Base-by-base conservation (phyloP, 2,888 invertebrate species). In the Chrysolina oricalcia region DNA sequence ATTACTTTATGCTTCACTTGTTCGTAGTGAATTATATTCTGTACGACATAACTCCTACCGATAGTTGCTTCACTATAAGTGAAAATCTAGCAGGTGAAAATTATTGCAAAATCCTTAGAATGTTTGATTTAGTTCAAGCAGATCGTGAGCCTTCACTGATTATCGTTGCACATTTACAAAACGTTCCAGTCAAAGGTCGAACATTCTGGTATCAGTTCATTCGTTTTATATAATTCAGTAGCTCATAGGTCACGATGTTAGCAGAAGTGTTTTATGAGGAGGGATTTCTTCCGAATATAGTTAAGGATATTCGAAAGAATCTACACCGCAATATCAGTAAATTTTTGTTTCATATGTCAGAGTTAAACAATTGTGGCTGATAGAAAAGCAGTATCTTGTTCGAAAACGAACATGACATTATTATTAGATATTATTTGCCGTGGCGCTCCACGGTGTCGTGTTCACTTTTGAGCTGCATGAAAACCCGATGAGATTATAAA, bases 1-100 rank as follows among this genome's bases (percentile, higher is more conserved):
- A 83, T 80, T 81, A 77, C 78, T 82, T 82, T 77, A 81, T 83
- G 83, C 81, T 81, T 82, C 81, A 83, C 78, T 81, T 82, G 75
- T 72, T 81, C 74, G 74, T 75, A 79, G 77, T 80, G 76, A 75
- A 80, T 77, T 78, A 75, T 76, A 78, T 79, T 81, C 69, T 76
- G 78, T 78, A 78, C 78, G 80, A 80, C 80, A 80, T 79, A 76
- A 78, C 76, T 74, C 73, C 73, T 65, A 73, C 53, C 15, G 21
- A 76, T 75, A 56, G 75, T 80, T 80, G 75, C 76, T 71, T 78
- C 78, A 76, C 76, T 65, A 69, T 69, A 76, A 77, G 79, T 79
- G 79, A 76, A 79, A 79, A 78, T 50, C 72, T 41, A 72, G 41
- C 79, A 77, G 74, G 74, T 75, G 79, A 79, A 77, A 79, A 79